Evolutionary conservation across 2,797 vertebrate species (phyloP).

Genomic region (Mionectes olivaceus): DNA sequence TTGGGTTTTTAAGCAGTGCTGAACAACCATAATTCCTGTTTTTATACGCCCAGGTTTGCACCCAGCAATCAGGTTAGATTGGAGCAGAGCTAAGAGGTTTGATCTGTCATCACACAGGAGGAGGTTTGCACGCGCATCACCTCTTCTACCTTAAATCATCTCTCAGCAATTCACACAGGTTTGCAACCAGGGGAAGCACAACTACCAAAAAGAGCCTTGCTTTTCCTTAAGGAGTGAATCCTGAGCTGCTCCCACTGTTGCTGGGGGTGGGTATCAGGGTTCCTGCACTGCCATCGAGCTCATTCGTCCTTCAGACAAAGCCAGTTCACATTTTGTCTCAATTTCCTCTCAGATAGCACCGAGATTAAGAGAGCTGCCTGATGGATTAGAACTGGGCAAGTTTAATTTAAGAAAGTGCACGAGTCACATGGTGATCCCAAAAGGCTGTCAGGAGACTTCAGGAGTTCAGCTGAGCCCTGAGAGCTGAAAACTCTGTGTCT

Average conservation of each 20-base stretch:
- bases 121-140: not conserved
- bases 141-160: not conserved
- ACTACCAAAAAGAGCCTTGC: not conserved
- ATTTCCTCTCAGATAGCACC: not conserved
- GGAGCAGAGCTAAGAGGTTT: not conserved
- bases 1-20: not conserved
- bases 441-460: not conserved
- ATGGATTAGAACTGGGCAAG: not conserved
- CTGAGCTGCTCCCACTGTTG: too few species aligned
- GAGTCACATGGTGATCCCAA: not conserved
- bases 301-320: not conserved
- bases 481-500: not conserved
- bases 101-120: not conserved
- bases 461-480: not conserved
- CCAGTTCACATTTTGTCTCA: not conserved
- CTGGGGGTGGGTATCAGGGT: not conserved
- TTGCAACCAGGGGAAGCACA: not conserved
- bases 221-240: not conserved
- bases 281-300: not conserved
- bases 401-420: not conserved
- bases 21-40: fast-evolving
- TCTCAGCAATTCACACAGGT: not conserved
- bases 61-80: not conserved
- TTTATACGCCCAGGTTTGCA: not conserved
- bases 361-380: not conserved